These are phyloP conservation scores for Halcyon malimbica DNA, from an alignment of 2,113 vertebrate genomes.

Conservation along the genomic window DNA sequence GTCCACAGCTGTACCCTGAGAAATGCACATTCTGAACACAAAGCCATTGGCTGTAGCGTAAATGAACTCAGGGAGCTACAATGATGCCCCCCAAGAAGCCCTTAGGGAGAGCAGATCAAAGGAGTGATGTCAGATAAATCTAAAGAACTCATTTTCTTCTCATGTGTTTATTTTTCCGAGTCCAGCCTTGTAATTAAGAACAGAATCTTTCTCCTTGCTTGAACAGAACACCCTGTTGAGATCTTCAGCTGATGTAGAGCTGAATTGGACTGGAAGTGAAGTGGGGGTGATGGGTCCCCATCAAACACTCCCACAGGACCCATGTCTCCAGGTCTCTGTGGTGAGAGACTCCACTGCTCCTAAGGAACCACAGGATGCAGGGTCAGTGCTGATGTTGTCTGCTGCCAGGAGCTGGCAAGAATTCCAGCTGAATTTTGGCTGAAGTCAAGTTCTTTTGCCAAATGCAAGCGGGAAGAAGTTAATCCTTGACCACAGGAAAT, in stretches of 20 bases:
- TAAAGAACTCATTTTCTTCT: not conserved
- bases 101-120: not conserved
- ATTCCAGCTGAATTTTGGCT: not conserved
- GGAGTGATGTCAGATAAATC: too few species aligned
- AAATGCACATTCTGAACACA: not conserved
- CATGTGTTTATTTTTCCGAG: not conserved
- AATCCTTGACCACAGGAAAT: not conserved
- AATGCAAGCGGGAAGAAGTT: not conserved
- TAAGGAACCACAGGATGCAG: not conserved
- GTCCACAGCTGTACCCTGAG: not conserved
- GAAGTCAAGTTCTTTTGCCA: not conserved
- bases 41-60: not conserved
- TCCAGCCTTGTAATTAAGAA: not conserved
- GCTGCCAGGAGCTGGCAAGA: not conserved
- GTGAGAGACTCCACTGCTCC: not conserved
- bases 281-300: not conserved
- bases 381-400: not conserved
- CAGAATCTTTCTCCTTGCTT: not conserved
- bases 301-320: not conserved
- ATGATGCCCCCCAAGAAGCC: not conserved
- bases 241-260: not conserved
- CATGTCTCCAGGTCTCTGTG: accelerated
- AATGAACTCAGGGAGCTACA: not conserved
- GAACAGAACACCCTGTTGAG: not conserved
- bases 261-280: not conserved